phyloP scores from a whole-genome alignment of 2,888 invertebrate species.

The Chloromyia formosa region DNA sequence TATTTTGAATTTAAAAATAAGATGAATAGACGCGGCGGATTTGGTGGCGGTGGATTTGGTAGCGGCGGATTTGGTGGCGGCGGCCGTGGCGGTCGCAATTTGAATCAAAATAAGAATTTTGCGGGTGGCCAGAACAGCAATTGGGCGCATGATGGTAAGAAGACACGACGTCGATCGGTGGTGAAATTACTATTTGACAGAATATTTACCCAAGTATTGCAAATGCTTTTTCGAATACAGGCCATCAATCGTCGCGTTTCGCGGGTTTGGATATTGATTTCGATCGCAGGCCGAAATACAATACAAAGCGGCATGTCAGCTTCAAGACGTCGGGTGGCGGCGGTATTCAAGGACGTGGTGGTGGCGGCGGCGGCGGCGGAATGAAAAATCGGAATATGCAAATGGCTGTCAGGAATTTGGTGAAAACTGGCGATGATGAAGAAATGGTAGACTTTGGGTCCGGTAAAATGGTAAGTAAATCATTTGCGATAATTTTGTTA shows the following conservation, averaged over 20 bases:
- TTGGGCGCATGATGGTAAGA: slow-evolving; percentile 30
- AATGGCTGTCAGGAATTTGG: slow-evolving; percentile 55
- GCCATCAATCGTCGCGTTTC: neutral
- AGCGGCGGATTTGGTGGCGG: slow-evolving; percentile 29
- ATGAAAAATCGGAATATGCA: slow-evolving; percentile 55
- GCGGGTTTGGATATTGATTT: slow-evolving; percentile 53
- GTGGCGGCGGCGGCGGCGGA: slow-evolving; percentile 47
- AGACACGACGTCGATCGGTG: neutral
- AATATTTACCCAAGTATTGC: too few species aligned
- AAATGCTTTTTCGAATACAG: neutral
- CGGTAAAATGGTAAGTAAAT: slow-evolving; percentile 49
- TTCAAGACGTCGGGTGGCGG: slow-evolving; percentile 60
- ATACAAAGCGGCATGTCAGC: slow-evolving; percentile 61
- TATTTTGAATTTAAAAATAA: neutral
- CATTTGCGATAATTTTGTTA: neutral
- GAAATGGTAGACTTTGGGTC: slow-evolving; percentile 57
- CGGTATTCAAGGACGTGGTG: slow-evolving; percentile 52
- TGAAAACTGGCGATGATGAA: slow-evolving; percentile 57
- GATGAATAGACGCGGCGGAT: slow-evolving; percentile 34
- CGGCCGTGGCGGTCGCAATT: slow-evolving; percentile 16
- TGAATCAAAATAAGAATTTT: slow-evolving; percentile 28
- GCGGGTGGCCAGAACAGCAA: neutral
- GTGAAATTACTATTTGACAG: neutral
- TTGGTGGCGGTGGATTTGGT: neutral
- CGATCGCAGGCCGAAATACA: slow-evolving; percentile 53